Evolutionary conservation across 2,113 vertebrate species (phyloP), one percentile per base, ranked within the genome.

Genomic region (Aldabrachelys gigantea): DNA sequence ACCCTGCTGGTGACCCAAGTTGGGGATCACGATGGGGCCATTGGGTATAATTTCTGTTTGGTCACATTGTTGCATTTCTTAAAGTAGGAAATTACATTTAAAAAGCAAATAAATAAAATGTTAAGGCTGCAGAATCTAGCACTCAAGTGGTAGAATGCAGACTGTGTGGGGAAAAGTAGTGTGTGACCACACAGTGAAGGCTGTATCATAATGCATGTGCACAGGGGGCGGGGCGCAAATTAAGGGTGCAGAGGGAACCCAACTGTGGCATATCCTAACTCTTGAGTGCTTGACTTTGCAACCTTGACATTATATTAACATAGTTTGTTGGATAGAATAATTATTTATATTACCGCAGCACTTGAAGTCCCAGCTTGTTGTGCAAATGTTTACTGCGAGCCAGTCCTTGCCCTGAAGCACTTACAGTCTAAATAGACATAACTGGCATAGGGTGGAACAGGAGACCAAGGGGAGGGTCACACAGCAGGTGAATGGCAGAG

Each of bases 101-200:
- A 82, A 56, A 88, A 84, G 19, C 93, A 88, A 59, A 13, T 41
- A 53, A 53, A 4, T 35, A 27, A 91, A 94, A 78, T 44, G 22
- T 44, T 76, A 76, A 69, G 22, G 38, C n/a, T 44, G 72, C 38
- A 76, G 24, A 76, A 69, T 69, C 62, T 21, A n/a, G 62, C 62
- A 69, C 35, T 7, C 54, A 78, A 27, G 93, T 93, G 29, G 49
- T 17, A 84, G 80, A 95, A 90, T 9, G 59, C 82, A 92, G 88
- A 82, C 92, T 82, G 75, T 31, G 8, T 0, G 0, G 65, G 52
- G 59, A 89, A 85, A 83, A 94, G 93, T 92, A 91, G 89, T 10
- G 29, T 88, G 52, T 88, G 86, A 94, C 92, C 84, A 50, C 89
- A 52, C 94, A 94, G 90, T 96, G 96, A 94, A 95, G 81, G n/a